These are phyloP conservation scores for Semotilus atromaculatus DNA, from an alignment of 2,797 vertebrate genomes.

Conservation along the genomic window DNA sequence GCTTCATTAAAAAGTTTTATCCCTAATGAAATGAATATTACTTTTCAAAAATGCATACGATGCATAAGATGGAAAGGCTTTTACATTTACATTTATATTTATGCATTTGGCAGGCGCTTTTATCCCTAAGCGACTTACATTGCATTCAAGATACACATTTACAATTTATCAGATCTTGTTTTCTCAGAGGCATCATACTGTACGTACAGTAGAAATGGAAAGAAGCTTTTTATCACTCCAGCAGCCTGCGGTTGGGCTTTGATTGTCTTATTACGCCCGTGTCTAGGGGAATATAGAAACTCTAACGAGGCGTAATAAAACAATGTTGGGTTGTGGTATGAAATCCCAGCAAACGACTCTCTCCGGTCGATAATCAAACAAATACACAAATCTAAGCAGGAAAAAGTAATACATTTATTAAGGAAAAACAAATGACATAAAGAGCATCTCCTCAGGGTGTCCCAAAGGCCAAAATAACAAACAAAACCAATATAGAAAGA, in stretches of 20 bases:
- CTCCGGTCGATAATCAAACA: too few relatives aligned
- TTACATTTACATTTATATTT: not conserved
- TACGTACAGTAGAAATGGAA: conserved; percentile 33
- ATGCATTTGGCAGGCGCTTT: not conserved
- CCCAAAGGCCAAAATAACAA: too few relatives aligned
- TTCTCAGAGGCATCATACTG: conserved; percentile 40
- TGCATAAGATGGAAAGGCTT: not conserved
- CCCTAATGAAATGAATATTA: not conserved
- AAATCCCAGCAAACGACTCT: too few relatives aligned
- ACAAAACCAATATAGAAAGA: too few relatives aligned
- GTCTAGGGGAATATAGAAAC: too few relatives aligned
- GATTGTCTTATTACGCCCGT: conserved; percentile 55
- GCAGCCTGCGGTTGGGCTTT: conserved; percentile 44
- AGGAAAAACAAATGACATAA: too few relatives aligned
- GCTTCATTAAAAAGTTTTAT: not conserved
- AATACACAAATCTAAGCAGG: too few relatives aligned
- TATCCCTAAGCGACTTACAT: not conserved
- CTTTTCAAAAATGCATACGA: not conserved
- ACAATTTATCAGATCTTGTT: not conserved
- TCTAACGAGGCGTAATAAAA: too few relatives aligned
- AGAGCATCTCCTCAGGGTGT: too few relatives aligned
- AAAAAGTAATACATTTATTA: too few relatives aligned
- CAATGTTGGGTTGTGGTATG: too few relatives aligned
- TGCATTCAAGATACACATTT: not conserved
- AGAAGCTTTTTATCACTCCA: conserved; percentile 55